Base-by-base conservation (phyloP, 1,140 invertebrate species). In the Vanessa atalanta region DNA sequence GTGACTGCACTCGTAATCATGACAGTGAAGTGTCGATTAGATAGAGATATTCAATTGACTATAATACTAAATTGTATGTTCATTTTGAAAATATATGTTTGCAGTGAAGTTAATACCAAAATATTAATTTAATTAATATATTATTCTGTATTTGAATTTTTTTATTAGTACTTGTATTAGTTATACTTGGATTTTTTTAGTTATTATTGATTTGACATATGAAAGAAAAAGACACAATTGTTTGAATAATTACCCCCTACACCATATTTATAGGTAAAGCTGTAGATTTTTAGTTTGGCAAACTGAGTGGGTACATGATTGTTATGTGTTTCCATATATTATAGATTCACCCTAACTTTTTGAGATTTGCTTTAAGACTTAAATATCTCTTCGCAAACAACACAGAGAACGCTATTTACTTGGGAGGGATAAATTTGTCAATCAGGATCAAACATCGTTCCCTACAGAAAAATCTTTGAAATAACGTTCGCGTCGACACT, bases 401-500 rank as follows among this genome's bases (percentile, higher is more conserved):
- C 73, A 70, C 72, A 75, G 71, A 71, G 78, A 88, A 87, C 75
- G 73, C 85, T 92, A 88, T 91, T 87, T 86, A 84, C 84, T 87
- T 81, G 79, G 80, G 86, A 83, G 77, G 78, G 85, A 84, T 83
- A 84, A 85, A 88, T 89, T 87, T 85, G 87, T 88, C 88, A 90
- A 90, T 89, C 90, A 90, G 84, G 87, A 88, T 91, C 88, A 92
- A 89, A 91, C 79, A 77, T 65, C 70, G 70, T 72, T 68, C 79
- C 80, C 80, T 78, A 71, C 75, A 69, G 65, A 77, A 79, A 79
- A 85, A 79, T 83, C 75, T 83, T 78, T 50, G 79, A 83, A 86
- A 80, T 73, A 82, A 82, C 68, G 77, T 70, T 83, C 69, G 66
- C 81, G 77, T 81, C 66, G 80, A 79, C 73, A 69, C 82, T 79